Conservation (phyloP, 2,888 invertebrate genomes). For the Drosophila greeni region DNA sequence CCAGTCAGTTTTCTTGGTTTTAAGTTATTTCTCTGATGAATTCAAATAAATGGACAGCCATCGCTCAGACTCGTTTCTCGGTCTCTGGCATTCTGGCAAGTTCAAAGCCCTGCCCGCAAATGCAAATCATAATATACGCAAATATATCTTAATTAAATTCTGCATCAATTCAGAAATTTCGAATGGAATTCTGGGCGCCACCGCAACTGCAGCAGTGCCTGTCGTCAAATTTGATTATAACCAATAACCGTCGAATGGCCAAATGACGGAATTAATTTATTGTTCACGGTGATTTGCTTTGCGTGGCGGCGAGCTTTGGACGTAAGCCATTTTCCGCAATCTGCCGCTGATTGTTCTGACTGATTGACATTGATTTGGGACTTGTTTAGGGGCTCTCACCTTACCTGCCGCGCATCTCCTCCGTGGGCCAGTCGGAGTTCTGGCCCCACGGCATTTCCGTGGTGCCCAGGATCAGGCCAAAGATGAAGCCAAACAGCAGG, state of each 20-base stretch:
- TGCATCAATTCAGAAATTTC: conserved; percentile 8
- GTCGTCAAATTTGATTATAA: conserved; percentile 31
- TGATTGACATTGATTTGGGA: conserved; percentile 51
- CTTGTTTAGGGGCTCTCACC: conserved; percentile 20
- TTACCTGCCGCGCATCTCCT: conserved; percentile 88
- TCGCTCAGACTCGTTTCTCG: not conserved
- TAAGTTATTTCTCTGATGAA: not conserved
- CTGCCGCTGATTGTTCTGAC: conserved; percentile 40
- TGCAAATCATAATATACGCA: conserved; percentile 17
- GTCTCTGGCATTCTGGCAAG: not conserved
- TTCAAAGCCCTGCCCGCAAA: conserved; percentile 13
- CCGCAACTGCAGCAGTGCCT: conserved; percentile 13
- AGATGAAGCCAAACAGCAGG: conserved; percentile 87
- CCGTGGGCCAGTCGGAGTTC: conserved; percentile 87
- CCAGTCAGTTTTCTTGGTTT: not conserved
- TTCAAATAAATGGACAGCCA: conserved; percentile 5
- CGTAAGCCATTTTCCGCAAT: conserved; percentile 46
- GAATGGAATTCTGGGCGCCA: not conserved
- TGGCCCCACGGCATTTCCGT: conserved; percentile 87
- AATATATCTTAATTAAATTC: conserved; percentile 28
- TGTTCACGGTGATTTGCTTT: conserved; percentile 16
- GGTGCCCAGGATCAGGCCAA: conserved; percentile 86
- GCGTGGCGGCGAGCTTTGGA: conserved; percentile 10
- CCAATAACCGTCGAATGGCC: conserved; percentile 10
- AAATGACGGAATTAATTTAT: conserved; percentile 33